Base-by-base conservation (phyloP, 2,113 vertebrate genomes). In the Siniperca chuatsi region DNA sequence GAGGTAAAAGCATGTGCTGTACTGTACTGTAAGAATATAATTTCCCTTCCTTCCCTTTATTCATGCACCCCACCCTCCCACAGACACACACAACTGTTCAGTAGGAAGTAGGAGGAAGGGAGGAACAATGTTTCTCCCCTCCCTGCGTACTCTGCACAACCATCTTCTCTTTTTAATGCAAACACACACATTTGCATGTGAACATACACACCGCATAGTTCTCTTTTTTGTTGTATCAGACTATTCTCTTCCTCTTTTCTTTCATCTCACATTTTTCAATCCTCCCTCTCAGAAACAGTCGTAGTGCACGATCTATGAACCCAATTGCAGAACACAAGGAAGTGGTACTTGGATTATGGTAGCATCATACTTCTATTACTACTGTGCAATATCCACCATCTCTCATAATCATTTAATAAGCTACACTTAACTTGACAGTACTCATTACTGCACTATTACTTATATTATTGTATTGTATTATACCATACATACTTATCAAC, bases 21-120 rank as follows among this genome's bases (percentile, higher is more conserved):
- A 91, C 58, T 54, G 79, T 73, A 91, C 80, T 81, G 80, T 73
- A 84, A 91, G 84, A 79, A 66, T 65, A 75, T 82, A 4, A 78
- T 82, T 85, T 76, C 61, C 37, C 70, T 88, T 90, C 85, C 91
- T 93, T 93, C 89, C 90, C 86, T 84, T 88, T 92, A 93, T 87
- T 85, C 37, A 62, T 37, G 15, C 60, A 48, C 79, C 16, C 52
- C 79, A 54, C 84, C 84, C 80, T 72, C 75, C 54, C 50, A 18
- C 37, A 58, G 77, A 70, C 62, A 81, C 76, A 80, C 37, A 87
- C 88, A 91, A 79, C 83, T 91, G 84, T 75, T 84, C 75, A 77
- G 65, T 54, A 83, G 89, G 90, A 89, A 89, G 89, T 76, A 72
- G 65, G 54, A 83, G 52, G 82, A 65, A 87, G 85, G 86, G 83